Base-by-base conservation (phyloP, 1,140 invertebrate species). In the Ericerus pela region DNA sequence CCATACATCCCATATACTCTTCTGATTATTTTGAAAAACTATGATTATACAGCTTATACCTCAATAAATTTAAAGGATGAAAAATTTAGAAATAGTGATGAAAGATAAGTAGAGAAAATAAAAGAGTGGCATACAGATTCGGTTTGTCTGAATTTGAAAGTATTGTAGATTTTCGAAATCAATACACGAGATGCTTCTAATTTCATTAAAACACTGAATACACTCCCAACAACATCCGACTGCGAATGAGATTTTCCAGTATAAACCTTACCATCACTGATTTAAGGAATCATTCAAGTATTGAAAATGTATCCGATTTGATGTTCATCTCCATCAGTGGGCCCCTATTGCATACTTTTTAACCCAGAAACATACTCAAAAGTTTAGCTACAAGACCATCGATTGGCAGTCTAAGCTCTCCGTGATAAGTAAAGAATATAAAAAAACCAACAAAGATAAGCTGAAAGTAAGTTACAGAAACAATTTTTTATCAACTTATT, bases 401-500 rank as follows among this genome's bases (percentile, higher is more conserved):
- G 36, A 38, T n/a, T n/a, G n/a, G n/a, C n/a, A n/a, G n/a, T n/a
- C n/a, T n/a, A n/a, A n/a, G n/a, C n/a, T n/a, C n/a, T n/a, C n/a
- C n/a, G n/a, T n/a, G n/a, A n/a, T n/a, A n/a, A n/a, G n/a, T n/a
- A n/a, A n/a, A n/a, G n/a, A n/a, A n/a, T n/a, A n/a, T n/a, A n/a
- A n/a, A n/a, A n/a, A n/a, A n/a, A n/a, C n/a, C n/a, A n/a, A n/a
- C n/a, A n/a, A n/a, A n/a, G n/a, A n/a, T n/a, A n/a, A n/a, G n/a
- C n/a, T n/a, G n/a, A n/a, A n/a, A n/a, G n/a, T 38, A 11, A 38
- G 36, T 38, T 38, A 38, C 2, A 11, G 20, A 38, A 38, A 38
- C 36, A 38, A 38, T 38, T 38, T 38, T 38, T 38, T 38, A 18
- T 38, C 36, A 38, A 38, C 20, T 38, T 38, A 38, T 38, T 38